Evolutionary conservation across 2,888 invertebrate species (phyloP).

Genomic region (Mesorhabditis sp.): DNA sequence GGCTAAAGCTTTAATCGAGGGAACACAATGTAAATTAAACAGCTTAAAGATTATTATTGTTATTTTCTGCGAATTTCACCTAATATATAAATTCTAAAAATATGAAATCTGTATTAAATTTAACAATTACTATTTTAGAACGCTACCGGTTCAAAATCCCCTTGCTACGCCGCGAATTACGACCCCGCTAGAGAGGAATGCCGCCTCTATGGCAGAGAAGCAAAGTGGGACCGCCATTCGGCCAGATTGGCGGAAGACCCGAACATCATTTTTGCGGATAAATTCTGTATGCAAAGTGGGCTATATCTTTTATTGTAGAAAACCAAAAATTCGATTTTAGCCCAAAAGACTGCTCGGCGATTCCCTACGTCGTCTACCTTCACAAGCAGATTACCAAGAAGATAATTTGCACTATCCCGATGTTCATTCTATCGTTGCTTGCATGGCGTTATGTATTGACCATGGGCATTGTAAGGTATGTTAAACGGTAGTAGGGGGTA

Average conservation of each 20-base stretch:
- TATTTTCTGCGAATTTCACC: too few relatives aligned
- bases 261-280: constrained; percentile 35
- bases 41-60: too few relatives aligned
- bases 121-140: constrained; percentile 23
- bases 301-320: not conserved
- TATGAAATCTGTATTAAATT: not conserved
- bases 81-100: not conserved
- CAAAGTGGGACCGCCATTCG: constrained; percentile 14
- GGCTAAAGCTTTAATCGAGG: too few relatives aligned
- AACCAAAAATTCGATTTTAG: constrained; percentile 17
- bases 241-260: constrained; percentile 25
- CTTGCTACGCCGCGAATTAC: constrained; percentile 34
- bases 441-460: constrained; percentile 35
- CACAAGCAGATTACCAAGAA: constrained; percentile 29
- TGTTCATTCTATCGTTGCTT: constrained; percentile 32
- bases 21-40: too few relatives aligned
- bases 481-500: too few relatives aligned
- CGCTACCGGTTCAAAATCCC: constrained; percentile 22
- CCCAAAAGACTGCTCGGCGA: constrained; percentile 33
- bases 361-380: constrained; percentile 32
- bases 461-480: constrained; percentile 30
- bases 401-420: constrained; percentile 25
- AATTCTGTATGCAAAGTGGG: constrained; percentile 37
- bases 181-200: constrained; percentile 35
- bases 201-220: constrained; percentile 26